phyloP scores from a whole-genome alignment of 2,113 vertebrate species.

The Rhynchomys soricoides region DNA sequence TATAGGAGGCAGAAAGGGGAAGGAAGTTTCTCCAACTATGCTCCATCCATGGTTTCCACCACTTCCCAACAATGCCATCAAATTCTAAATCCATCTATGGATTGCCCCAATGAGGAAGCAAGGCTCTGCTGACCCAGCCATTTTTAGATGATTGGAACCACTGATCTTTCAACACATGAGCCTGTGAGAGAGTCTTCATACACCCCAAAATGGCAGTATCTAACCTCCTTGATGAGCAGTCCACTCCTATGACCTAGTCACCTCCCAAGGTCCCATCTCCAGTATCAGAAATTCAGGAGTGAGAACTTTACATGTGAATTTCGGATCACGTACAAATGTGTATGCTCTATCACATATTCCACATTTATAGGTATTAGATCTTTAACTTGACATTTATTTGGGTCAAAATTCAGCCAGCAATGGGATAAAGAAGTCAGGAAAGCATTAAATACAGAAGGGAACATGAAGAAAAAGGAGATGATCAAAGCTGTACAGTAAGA shows the following conservation, averaged over 20 bases:
- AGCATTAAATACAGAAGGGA: neutral
- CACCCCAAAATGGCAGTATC: too few relatives aligned
- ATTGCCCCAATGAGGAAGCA: neutral
- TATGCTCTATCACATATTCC: neutral
- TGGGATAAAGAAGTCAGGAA: neutral
- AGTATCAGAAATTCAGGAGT: neutral
- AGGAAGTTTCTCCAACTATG: neutral
- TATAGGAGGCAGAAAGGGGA: neutral
- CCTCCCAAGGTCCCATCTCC: neutral
- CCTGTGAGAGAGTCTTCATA: too few relatives aligned
- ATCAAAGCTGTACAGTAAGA: neutral
- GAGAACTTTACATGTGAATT: neutral
- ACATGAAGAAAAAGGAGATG: neutral
- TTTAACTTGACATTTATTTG: neutral
- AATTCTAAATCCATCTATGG: too few relatives aligned
- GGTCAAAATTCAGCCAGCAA: neutral
- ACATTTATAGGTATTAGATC: too few relatives aligned
- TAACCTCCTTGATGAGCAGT: neutral
- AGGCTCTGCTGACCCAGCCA: neutral
- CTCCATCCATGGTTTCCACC: too few relatives aligned
- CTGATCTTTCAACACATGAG: neutral
- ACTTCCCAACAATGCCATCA: neutral
- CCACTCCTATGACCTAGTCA: neutral
- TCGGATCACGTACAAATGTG: neutral
- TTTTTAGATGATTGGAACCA: neutral